These are phyloP conservation scores for Encarsia formosa DNA, from an alignment of 2,888 invertebrate genomes.

Conservation along the genomic window DNA sequence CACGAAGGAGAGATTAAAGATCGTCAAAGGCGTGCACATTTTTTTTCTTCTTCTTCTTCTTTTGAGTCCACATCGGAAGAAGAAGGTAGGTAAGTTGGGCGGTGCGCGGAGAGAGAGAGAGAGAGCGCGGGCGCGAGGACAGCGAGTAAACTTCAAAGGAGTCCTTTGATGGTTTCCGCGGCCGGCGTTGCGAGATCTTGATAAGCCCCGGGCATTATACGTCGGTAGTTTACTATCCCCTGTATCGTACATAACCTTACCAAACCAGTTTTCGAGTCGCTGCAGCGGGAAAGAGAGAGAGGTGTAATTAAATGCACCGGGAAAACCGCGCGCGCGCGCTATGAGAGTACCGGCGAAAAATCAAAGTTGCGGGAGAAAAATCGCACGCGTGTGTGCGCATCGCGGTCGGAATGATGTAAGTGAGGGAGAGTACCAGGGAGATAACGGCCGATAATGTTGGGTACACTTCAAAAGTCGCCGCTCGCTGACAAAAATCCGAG, in stretches of 20 bases:
- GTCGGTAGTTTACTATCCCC: slow-evolving; percentile 31
- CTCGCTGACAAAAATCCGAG: too few relatives aligned
- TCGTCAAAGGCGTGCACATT: slow-evolving; percentile 24
- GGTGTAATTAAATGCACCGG: slow-evolving; percentile 42
- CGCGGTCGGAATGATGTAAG: neutral
- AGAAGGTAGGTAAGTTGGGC: too few relatives aligned
- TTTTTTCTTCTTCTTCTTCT: slow-evolving; percentile 1
- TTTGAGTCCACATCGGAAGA: slow-evolving; percentile 7
- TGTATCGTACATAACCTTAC: slow-evolving; percentile 34
- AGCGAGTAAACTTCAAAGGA: slow-evolving; percentile 45
- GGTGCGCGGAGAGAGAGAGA: slow-evolving; percentile 9
- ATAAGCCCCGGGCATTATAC: slow-evolving; percentile 46
- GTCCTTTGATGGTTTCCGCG: slow-evolving; percentile 48
- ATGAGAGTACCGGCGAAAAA: slow-evolving; percentile 11
- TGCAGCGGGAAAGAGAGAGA: slow-evolving; percentile 26
- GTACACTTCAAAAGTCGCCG: too few relatives aligned
- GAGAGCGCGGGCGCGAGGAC: slow-evolving; percentile 26
- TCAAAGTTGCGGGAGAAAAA: slow-evolving; percentile 12
- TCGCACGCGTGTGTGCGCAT: neutral
- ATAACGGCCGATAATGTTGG: neutral
- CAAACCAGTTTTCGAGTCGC: slow-evolving; percentile 40
- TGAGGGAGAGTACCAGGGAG: neutral
- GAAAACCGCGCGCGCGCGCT: neutral
- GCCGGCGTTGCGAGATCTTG: slow-evolving; percentile 46
- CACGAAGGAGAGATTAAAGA: slow-evolving; percentile 21